phyloP scores from a whole-genome alignment of 1,140 invertebrate genomes.

The Drosophila lacteicornis region DNA sequence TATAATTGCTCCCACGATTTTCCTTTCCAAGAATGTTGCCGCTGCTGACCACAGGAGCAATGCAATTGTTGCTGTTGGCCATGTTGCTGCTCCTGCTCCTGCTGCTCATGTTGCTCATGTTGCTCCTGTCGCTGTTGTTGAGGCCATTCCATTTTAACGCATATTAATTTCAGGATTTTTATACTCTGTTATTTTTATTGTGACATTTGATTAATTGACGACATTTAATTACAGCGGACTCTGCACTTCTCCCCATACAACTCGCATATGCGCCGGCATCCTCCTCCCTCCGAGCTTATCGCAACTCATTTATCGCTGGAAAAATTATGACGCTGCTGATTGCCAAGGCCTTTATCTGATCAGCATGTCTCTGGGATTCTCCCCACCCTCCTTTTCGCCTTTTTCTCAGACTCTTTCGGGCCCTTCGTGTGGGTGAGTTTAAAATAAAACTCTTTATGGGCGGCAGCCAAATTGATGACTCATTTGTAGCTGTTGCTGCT shows the following conservation, averaged over 20 bases:
- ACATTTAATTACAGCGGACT: slow-evolving; percentile 82
- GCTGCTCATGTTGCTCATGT: slow-evolving; percentile 37
- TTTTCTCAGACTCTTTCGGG: slow-evolving; percentile 1
- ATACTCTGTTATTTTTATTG: slow-evolving; percentile 83
- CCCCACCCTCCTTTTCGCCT: background rate
- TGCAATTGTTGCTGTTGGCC: slow-evolving; percentile 50
- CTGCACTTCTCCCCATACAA: slow-evolving; percentile 13
- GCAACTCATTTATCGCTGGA: slow-evolving; percentile 84
- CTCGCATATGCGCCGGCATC: background rate
- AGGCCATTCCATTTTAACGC: slow-evolving; percentile 83
- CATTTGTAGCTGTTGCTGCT: slow-evolving; percentile 53
- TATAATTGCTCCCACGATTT: slow-evolving; percentile 84
- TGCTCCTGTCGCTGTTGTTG: slow-evolving; percentile 46
- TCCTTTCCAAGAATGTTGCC: slow-evolving; percentile 74
- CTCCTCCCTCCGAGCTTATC: slow-evolving; percentile 62
- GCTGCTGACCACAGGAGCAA: slow-evolving; percentile 28
- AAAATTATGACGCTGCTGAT: slow-evolving; percentile 84
- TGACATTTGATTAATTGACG: slow-evolving; percentile 85
- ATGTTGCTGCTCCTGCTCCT: slow-evolving; percentile 48
- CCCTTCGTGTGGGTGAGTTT: slow-evolving; percentile 57
- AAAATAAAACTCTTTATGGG: slow-evolving; percentile 64
- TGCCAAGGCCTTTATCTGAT: slow-evolving; percentile 79
- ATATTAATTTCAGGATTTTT: slow-evolving; percentile 85
- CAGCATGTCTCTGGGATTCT: slow-evolving; percentile 21
- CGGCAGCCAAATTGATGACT: slow-evolving; percentile 71